Base-by-base conservation (phyloP, 2,888 invertebrate species). In the Cephus pygmeus region DNA sequence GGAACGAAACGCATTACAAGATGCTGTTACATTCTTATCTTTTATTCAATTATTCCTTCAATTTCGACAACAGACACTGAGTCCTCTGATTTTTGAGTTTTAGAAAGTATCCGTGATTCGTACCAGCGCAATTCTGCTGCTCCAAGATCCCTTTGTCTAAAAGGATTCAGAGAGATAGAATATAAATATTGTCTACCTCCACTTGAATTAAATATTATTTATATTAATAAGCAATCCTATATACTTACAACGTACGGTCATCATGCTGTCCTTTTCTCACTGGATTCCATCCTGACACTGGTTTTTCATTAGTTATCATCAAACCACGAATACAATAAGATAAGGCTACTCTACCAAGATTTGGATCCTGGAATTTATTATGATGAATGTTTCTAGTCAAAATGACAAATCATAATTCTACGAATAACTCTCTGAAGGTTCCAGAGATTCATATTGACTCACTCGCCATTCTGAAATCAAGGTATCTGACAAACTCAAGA, bases 241-340 rank as follows among this genome's bases (percentile, higher is more conserved):
- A 34, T 34, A 79, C 85, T 85, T 82, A 89, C 89, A 84, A 80
- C 79, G 85, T 79, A 33, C 81, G 76, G 73, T 84, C 85, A 34
- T 81, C 79, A 68, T 77, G 85, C 33, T 77, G 82, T 35, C 91
- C 91, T 78, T 91, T 91, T 84, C 93, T 93, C 0, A 96, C 94
- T 77, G 96, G 96, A 91, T 95, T 95, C 96, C 96, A 96, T 56
- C 94, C 95, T 23, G 94, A 93, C 1, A 95, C 92, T 30, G 95
- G 95, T 34, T 94, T 92, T 87, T 93, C 92, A 91, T 97, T 97
- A 34, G 93, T 91, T 9, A 95, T 91, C 96, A 97, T 96, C 34
- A 95, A 90, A 34, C 96, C 95, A 75, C 95, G 93, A 31, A 95
- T 93, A 33, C 90, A 89, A 69, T 89, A 85, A 11, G 90, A 91